Evolutionary conservation across 2,113 vertebrate genomes (phyloP), one percentile per base, ranked within the genome.

Genomic region (Mustela lutreola): DNA sequence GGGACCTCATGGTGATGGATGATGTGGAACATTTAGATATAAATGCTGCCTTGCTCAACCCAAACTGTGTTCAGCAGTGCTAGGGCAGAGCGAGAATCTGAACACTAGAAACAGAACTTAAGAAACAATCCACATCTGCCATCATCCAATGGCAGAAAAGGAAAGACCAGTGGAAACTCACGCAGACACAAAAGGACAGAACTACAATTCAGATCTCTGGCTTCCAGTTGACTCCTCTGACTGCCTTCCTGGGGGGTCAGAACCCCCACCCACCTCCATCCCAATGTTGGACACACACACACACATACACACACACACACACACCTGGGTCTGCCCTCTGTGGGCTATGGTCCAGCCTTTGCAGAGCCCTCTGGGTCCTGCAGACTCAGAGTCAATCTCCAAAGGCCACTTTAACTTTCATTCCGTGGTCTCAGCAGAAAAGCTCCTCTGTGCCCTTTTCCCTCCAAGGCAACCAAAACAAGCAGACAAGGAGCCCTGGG

Each of bases 51-150:
- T n/a, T 31, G 3, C 28, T 70, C 65, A 58, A 11, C 18, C 89
- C 62, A 56, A 65, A n/a, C 60, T 76, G 21, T 26, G 39, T 39
- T 21, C 24, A 24, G 73, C 16, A 15, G 12, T 67, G 56, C 62
- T 21, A 21, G 50, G 39, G n/a, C 28, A 58, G n/a, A 42, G n/a
- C 10, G 60, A 67, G 62, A 86, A 91, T 58, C 86, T 56, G 36
- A 80, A 80, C 79, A 50, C 28, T 45, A 58, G 42, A 92, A 80
- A 84, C 22, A 73, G 50, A 78, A 31, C n/a, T 63, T 96, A 22
- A 73, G 36, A 88, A 53, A 58, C 9, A 24, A 58, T 39, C 39
- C 45, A 36, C 7, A 11, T 60, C 63, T 60, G 80, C 42, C 42
- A 31, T 18, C 28, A 4, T 89, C 71, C 76, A 75, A 33, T 2